Evolutionary conservation across 2,113 vertebrate species (phyloP), one percentile per base, ranked within the genome.

Genomic region (Proterorhinus semilunaris): DNA sequence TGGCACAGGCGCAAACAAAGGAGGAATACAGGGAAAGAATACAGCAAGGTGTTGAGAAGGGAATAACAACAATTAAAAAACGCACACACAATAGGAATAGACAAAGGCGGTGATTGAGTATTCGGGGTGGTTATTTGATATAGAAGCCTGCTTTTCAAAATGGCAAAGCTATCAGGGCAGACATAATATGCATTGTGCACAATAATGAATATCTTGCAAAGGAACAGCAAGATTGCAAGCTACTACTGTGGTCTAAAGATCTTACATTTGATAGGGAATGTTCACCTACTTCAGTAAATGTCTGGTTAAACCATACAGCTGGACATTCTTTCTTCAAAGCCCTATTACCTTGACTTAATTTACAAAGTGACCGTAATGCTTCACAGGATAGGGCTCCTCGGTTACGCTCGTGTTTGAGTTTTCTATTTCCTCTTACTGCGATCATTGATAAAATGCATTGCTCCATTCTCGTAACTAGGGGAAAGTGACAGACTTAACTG

Each of bases 401-500:
- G 5, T 50, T 15, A 50, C 49, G 6, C 49, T 13, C 15, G 10
- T 36, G 27, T 36, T 36, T 3, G 27, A 36, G 27, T 36, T 36
- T 36, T 36, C 27, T 17, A 17, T 17, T 55, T 59, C 12, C 7
- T 59, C 46, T 46, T 17, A 5, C 5, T 7, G 11, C 6, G 17
- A 17, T 16, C 27, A 47, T 0, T 46, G 12, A 61, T 66, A 44
- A 45, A 45, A 47, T 51, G 8, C 15, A 11, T 12, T 68, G 48
- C 49, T 71, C 43, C 65, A 53, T 69, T 57, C 6, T 43, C 21
- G 67, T 67, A 65, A 74, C 58, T 45, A 62, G 57, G 36, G 57
- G 16, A 62, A 68, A 51, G 75, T 83, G 79, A 75, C 71, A 76
- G 51, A 65, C 63, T 70, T 66, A 74, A 70, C 49, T 13, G 54